Percentiles rank a stretch among this genome's conserved stretches.
Conservation (phyloP, 1,140 invertebrate genomes). For the Aphaenogaster rudis region DNA sequence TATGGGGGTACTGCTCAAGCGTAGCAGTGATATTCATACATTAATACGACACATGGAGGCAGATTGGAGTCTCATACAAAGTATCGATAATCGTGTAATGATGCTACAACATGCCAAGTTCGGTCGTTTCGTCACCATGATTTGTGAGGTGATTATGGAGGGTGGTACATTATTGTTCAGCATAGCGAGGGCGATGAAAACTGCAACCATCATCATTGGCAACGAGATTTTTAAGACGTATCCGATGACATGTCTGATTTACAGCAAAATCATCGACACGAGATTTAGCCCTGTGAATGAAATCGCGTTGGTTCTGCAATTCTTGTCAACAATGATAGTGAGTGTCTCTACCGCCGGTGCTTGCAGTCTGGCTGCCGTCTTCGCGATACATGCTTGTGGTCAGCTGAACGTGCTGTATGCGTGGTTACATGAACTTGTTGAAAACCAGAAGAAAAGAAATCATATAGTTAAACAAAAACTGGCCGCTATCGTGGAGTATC, state of each 20-base stretch:
- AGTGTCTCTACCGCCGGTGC: constrained; percentile 61
- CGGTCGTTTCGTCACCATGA: constrained; percentile 35
- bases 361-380: constrained; percentile 74
- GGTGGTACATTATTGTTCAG: constrained; percentile 49
- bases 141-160: constrained; percentile 59
- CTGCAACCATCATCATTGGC: background rate
- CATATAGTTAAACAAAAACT: constrained; percentile 59
- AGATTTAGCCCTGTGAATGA: constrained; percentile 71
- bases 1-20: constrained; percentile 59
- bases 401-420: constrained; percentile 77
- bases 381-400: constrained; percentile 78
- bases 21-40: constrained; percentile 68
- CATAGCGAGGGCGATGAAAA: constrained; percentile 31
- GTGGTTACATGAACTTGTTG: constrained; percentile 52
- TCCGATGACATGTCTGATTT: constrained; percentile 74
- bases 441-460: background rate
- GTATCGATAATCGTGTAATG: background rate
- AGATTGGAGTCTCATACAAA: constrained; percentile 77
- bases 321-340: constrained; percentile 49
- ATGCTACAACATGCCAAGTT: constrained; percentile 64
- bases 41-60: constrained; percentile 75
- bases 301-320: constrained; percentile 70
- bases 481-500: constrained; percentile 74
- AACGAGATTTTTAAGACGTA: constrained; percentile 41
- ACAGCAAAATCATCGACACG: constrained; percentile 64